Evolutionary conservation across 2,888 invertebrate genomes (phyloP).

Genomic region (Miltochrista miniata): DNA sequence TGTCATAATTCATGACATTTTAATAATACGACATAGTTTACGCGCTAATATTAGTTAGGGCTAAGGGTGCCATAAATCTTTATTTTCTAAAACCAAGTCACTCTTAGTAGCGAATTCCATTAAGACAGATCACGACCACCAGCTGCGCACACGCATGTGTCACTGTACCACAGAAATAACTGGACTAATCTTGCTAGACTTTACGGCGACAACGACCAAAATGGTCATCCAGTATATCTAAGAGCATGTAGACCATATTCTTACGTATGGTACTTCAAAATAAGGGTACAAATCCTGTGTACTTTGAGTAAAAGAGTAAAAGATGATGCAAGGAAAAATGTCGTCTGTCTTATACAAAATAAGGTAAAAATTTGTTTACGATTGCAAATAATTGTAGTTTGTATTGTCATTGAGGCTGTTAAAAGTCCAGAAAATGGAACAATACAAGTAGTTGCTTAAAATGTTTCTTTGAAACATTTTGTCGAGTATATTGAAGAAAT

Average conservation of each 20-base stretch:
- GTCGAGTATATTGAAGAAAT: constrained; percentile 31
- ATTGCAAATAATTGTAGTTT: constrained; percentile 13
- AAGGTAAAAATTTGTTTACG: constrained; percentile 13
- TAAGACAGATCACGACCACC: constrained; percentile 57
- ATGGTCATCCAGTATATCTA: constrained; percentile 42
- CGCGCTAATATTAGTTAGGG: too few relatives aligned
- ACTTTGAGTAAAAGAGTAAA: not conserved
- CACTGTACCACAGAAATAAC: constrained; percentile 56
- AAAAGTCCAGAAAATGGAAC: constrained; percentile 36
- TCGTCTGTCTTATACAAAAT: constrained; percentile 10
- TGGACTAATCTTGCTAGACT: constrained; percentile 53
- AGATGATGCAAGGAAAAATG: constrained; percentile 13
- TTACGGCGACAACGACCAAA: constrained; percentile 53
- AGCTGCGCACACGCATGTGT: constrained; percentile 58
- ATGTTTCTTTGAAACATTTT: constrained; percentile 30
- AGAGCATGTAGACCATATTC: constrained; percentile 22
- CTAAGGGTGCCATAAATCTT: constrained; percentile 27
- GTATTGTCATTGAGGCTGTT: constrained; percentile 40
- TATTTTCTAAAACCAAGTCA: constrained; percentile 42
- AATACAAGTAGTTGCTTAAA: constrained; percentile 28
- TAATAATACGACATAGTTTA: too few relatives aligned
- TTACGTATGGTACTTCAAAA: constrained; percentile 17
- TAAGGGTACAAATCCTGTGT: constrained; percentile 22
- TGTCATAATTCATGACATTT: too few relatives aligned
- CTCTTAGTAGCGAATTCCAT: constrained; percentile 53